Percentiles rank a stretch among this genome's conserved stretches.
These are phyloP conservation scores for Archivesica marissinica DNA, from an alignment of 1,140 invertebrate genomes.

Conservation along the genomic window DNA sequence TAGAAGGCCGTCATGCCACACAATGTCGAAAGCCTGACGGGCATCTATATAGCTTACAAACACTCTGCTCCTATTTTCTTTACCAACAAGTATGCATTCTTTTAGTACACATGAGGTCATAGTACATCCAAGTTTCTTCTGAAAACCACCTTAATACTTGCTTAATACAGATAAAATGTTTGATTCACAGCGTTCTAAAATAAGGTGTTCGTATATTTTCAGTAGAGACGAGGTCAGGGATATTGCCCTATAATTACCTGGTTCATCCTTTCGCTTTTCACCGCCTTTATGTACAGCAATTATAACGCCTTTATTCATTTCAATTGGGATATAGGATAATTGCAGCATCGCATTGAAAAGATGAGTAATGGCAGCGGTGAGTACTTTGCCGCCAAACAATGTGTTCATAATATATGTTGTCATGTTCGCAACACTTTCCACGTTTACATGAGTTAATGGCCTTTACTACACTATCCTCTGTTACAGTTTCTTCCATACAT, in stretches of 20 bases:
- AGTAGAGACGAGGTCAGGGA: constrained; percentile 1
- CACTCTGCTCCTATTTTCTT: background rate
- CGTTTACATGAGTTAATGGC: no score
- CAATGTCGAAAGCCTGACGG: no score
- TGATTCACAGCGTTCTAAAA: constrained; percentile 5
- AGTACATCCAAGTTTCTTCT: background rate
- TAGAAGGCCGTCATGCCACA: no score
- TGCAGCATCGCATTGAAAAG: no score
- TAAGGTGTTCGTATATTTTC: background rate
- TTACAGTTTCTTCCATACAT: no score
- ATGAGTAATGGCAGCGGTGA: no score
- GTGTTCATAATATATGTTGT: no score
- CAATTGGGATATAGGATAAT: background rate
- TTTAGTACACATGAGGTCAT: constrained; percentile 12
- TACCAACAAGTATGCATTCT: background rate
- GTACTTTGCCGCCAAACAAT: no score
- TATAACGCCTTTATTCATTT: constrained; percentile 6
- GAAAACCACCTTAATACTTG: constrained; percentile 27
- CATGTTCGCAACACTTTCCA: no score
- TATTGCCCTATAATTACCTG: constrained; percentile 31
- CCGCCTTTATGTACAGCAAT: constrained; percentile 38
- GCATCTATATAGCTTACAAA: constrained; percentile 28
- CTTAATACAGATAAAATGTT: background rate
- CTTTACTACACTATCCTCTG: no score
- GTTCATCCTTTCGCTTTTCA: background rate